phyloP scores from a whole-genome alignment of 2,888 invertebrate genomes.

The Drosophila antonietae region DNA sequence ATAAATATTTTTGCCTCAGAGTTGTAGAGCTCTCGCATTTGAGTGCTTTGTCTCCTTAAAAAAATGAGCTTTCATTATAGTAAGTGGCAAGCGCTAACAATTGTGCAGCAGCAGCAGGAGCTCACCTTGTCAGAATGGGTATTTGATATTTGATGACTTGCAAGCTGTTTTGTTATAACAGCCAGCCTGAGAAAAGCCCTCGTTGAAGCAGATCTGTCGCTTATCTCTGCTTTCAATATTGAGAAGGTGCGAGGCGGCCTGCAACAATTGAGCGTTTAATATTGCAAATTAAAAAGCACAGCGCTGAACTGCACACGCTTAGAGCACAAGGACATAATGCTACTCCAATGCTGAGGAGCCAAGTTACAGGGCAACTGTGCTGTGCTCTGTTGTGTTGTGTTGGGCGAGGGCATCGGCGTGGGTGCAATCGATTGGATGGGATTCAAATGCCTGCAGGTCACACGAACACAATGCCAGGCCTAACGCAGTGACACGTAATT shows the following conservation, averaged over 20 bases:
- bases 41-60: neutral
- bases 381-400: neutral
- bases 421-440: slow-evolving; percentile 50
- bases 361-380: slow-evolving; percentile 25
- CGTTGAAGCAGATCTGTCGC: slow-evolving; percentile 19
- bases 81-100: slow-evolving; percentile 26
- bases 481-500: slow-evolving; percentile 68
- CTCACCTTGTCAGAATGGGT: slow-evolving; percentile 14
- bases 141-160: slow-evolving; percentile 37
- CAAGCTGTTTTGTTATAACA: slow-evolving; percentile 22
- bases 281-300: slow-evolving; percentile 53
- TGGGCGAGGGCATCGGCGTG: slow-evolving; percentile 22
- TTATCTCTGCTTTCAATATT: slow-evolving; percentile 26
- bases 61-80: slow-evolving; percentile 32
- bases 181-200: slow-evolving; percentile 11
- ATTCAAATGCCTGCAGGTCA: slow-evolving; percentile 69
- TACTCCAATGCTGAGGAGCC: slow-evolving; percentile 24
- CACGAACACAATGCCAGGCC: slow-evolving; percentile 37
- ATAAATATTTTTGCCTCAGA: neutral
- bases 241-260: neutral
- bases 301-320: slow-evolving; percentile 2
- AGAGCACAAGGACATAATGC: slow-evolving; percentile 46
- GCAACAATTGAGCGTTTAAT: slow-evolving; percentile 55
- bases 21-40: neutral
- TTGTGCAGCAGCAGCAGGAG: slow-evolving; percentile 14